Evolutionary conservation across 2,888 invertebrate genomes (phyloP).

Genomic region (Cheilosia urbana): DNA sequence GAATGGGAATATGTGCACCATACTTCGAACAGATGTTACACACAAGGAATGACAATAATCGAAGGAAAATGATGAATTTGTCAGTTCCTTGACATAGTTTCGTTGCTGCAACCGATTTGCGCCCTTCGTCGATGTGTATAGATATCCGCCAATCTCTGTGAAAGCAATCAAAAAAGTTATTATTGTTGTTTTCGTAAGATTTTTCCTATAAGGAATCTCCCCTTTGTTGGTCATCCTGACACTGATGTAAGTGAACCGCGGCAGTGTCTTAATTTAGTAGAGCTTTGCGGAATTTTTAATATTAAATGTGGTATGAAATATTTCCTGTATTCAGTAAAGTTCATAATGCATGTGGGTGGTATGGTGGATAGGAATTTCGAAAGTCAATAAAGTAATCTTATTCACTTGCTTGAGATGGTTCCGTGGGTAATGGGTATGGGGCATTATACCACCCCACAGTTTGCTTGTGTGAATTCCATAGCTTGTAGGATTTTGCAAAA

Average conservation of each 20-base stretch:
- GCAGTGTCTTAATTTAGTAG: constrained; percentile 21
- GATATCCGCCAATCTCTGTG: neutral
- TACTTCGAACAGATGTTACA: constrained; percentile 19
- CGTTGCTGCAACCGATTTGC: constrained; percentile 17
- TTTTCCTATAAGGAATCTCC: constrained; percentile 23
- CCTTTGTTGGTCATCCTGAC: constrained; percentile 38
- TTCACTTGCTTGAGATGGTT: too few species aligned
- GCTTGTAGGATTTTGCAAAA: too few species aligned
- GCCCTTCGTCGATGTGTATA: neutral
- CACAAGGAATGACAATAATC: constrained; percentile 47
- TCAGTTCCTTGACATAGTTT: constrained; percentile 61
- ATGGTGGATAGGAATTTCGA: constrained; percentile 22
- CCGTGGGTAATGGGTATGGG: too few species aligned
- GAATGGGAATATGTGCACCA: constrained; percentile 33
- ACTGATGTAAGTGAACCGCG: constrained; percentile 8
- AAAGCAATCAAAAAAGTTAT: constrained; percentile 20
- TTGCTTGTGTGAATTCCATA: too few species aligned
- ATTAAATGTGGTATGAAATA: constrained; percentile 18
- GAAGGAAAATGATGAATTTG: constrained; percentile 54
- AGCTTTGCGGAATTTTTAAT: constrained; percentile 54
- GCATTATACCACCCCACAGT: too few species aligned
- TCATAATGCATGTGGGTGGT: constrained; percentile 9
- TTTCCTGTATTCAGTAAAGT: neutral
- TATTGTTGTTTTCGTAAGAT: constrained; percentile 43
- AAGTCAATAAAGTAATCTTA: neutral